Conservation (phyloP, 2,888 invertebrate species). For the Drosophila cognata region DNA sequence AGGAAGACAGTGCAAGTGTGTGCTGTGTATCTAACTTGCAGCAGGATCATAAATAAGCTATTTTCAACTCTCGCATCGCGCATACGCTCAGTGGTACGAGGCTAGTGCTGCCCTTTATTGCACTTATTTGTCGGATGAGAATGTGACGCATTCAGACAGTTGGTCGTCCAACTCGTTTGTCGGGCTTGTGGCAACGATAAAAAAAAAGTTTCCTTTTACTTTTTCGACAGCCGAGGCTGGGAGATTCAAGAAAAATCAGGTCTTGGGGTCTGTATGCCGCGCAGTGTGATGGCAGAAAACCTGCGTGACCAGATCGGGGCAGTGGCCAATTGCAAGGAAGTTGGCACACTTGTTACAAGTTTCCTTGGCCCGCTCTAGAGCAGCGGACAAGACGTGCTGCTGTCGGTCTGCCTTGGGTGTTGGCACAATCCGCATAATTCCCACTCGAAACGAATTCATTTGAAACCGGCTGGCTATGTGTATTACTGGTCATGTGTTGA, state of each 20-base stretch:
- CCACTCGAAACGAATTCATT: slow-evolving; percentile 34
- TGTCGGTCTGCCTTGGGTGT: slow-evolving; percentile 51
- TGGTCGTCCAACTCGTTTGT: slow-evolving; percentile 39
- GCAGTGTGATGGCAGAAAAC: slow-evolving; percentile 33
- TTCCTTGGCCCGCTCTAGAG: slow-evolving; percentile 50
- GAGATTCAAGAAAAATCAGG: slow-evolving; percentile 54
- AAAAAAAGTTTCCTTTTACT: slow-evolving; percentile 68
- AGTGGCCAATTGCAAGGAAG: slow-evolving; percentile 64
- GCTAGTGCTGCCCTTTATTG: background rate
- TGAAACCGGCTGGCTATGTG: slow-evolving; percentile 49
- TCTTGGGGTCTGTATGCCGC: slow-evolving; percentile 70
- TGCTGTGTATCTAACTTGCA: background rate
- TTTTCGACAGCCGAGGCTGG: slow-evolving; percentile 38
- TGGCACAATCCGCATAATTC: slow-evolving; percentile 50
- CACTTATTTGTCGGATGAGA: slow-evolving; percentile 30
- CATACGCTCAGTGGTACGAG: slow-evolving; percentile 19
- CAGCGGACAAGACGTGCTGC: slow-evolving; percentile 26
- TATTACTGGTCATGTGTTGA: slow-evolving; percentile 32
- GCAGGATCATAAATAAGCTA: background rate
- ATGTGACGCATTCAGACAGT: slow-evolving; percentile 8
- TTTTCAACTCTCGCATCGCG: slow-evolving; percentile 16
- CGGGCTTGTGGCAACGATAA: background rate
- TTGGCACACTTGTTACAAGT: slow-evolving; percentile 72
- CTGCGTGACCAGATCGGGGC: slow-evolving; percentile 57
- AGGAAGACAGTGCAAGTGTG: background rate